Evolutionary conservation across 1,140 invertebrate species (phyloP).

Genomic region (Drosophila malerkotliana): DNA sequence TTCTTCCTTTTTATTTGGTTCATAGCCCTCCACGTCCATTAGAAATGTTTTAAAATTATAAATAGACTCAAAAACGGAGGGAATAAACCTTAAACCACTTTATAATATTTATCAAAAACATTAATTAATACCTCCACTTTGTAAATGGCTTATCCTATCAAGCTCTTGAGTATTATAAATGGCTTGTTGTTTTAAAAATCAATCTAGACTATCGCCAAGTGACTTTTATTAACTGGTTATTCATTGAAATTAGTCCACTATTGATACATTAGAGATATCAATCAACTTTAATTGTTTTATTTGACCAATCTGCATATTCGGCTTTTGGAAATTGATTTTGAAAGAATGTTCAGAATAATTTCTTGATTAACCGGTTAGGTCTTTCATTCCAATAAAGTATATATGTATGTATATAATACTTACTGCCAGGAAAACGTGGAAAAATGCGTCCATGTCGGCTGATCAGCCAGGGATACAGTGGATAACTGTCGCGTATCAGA

Average conservation of each 20-base stretch:
- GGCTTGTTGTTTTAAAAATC: not conserved
- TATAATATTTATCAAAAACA: no score
- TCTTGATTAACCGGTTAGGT: not conserved
- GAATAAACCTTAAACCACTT: not conserved
- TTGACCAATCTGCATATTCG: conserved; percentile 13
- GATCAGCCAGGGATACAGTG: conserved; percentile 95
- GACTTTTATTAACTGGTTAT: conserved; percentile 4
- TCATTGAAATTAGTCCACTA: not conserved
- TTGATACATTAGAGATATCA: conserved; percentile 1
- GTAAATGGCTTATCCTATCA: not conserved
- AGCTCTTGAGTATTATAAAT: not conserved
- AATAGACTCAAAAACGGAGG: conserved; percentile 4
- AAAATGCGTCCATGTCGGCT: conserved; percentile 95
- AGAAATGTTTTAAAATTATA: conserved; percentile 17
- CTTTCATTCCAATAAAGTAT: not conserved
- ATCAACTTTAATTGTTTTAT: conserved; percentile 2
- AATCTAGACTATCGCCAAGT: not conserved
- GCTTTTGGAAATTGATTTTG: conserved; percentile 1
- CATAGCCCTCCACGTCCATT: conserved; percentile 14
- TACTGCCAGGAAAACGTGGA: conserved; percentile 94
- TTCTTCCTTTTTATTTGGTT: conserved; percentile 1
- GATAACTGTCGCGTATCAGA: conserved; percentile 91
- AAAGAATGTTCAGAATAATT: not conserved
- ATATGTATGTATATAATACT: conserved; percentile 75
- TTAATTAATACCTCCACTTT: no score